A percentile compares a stretch with the other conserved stretches of the same genome.
Conservation (phyloP, 2,888 invertebrate genomes). For the Platynereis dumerilii region DNA sequence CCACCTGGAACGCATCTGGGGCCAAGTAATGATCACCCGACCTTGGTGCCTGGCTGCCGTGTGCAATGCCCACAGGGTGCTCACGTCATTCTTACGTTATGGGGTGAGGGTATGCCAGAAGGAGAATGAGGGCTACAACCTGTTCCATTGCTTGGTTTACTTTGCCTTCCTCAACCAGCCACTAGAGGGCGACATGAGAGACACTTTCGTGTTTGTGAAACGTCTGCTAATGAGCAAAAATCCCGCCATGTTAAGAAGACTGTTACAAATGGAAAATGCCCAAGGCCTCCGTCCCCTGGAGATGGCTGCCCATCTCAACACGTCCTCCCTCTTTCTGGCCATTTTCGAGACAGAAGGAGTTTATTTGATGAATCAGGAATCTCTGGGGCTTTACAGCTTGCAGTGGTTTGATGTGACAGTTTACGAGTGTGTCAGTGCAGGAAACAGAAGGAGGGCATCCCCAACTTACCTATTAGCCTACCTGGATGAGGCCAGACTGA, state of each 20-base stretch:
- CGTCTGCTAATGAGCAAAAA: not conserved
- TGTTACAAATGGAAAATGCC: slow-evolving; percentile 14
- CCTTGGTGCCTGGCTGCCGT: slow-evolving; percentile 17
- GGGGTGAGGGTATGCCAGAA: slow-evolving; percentile 11
- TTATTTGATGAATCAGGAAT: slow-evolving; percentile 14
- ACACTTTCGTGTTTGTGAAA: slow-evolving; percentile 10
- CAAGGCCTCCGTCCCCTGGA: slow-evolving; percentile 24
- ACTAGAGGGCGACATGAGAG: slow-evolving; percentile 6
- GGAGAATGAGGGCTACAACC: slow-evolving; percentile 17
- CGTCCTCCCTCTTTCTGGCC: slow-evolving; percentile 14
- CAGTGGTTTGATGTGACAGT: slow-evolving; percentile 26
- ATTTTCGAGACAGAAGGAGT: slow-evolving; percentile 23
- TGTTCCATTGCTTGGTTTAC: slow-evolving; percentile 20
- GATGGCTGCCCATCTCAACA: slow-evolving; percentile 17
- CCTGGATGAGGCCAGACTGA: not conserved
- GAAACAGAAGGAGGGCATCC: slow-evolving; percentile 8
- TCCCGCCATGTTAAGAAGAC: not conserved
- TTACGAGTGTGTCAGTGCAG: slow-evolving; percentile 12
- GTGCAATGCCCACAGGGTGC: slow-evolving; percentile 10
- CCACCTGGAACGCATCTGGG: slow-evolving; percentile 1
- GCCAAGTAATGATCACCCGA: not conserved
- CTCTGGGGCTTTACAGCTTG: slow-evolving; percentile 9
- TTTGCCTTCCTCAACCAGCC: slow-evolving; percentile 1
- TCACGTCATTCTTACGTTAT: slow-evolving; percentile 8
- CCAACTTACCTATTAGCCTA: slow-evolving; percentile 12